phyloP scores from a whole-genome alignment of 1,140 invertebrate species.

The Geopemphigus sp. region DNA sequence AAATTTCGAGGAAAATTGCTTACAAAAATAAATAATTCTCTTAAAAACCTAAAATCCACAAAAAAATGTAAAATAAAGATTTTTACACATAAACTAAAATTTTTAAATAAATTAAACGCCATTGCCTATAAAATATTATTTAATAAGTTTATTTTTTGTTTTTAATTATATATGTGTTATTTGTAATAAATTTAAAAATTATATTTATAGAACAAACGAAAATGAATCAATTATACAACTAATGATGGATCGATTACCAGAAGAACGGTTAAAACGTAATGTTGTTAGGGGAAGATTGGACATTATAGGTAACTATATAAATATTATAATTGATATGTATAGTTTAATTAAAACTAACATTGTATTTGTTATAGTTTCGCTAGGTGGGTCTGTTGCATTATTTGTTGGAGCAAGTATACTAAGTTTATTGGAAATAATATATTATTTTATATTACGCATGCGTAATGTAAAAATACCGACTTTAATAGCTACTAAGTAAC shows the following conservation, averaged over 20 bases:
- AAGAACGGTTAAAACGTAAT: constrained; percentile 63
- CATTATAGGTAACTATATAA: constrained; percentile 60
- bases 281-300: constrained; percentile 63
- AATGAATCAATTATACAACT: constrained; percentile 58
- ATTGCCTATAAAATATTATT: too few species aligned
- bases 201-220: constrained; percentile 30
- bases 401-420: constrained; percentile 65
- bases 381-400: constrained; percentile 63
- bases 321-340: not conserved
- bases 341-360: not conserved
- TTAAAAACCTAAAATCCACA: too few species aligned
- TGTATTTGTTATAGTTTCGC: constrained; percentile 59
- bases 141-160: too few species aligned
- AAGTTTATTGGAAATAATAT: constrained; percentile 64
- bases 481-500: not conserved
- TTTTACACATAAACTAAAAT: too few species aligned
- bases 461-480: constrained; percentile 35
- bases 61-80: too few species aligned
- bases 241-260: constrained; percentile 60
- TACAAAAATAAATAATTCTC: too few species aligned
- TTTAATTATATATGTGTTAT: too few species aligned
- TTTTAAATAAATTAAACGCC: too few species aligned
- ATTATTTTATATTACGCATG: constrained; percentile 58
- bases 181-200: too few species aligned
- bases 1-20: too few species aligned